Percentiles rank a stretch among this genome's conserved stretches.
These are phyloP conservation scores for Apaloderma vittatum DNA, from an alignment of 2,113 vertebrate species.

Conservation along the genomic window DNA sequence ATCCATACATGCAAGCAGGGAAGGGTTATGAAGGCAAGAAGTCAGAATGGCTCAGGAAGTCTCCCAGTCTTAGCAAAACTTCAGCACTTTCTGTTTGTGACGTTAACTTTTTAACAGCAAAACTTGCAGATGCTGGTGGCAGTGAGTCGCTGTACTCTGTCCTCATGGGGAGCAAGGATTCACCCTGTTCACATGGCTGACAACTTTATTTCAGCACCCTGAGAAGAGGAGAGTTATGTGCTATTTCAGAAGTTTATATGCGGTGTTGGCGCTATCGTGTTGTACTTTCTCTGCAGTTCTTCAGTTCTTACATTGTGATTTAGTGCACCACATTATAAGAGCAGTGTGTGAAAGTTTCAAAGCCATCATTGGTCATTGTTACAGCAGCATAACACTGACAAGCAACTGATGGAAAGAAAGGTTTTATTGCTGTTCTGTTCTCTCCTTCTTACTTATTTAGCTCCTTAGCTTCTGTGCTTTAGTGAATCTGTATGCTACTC, in stretches of 20 bases:
- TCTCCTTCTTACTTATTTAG: constrained; percentile 7
- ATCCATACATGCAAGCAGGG: not conserved
- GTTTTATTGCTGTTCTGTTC: constrained; percentile 30
- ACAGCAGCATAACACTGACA: constrained; percentile 44
- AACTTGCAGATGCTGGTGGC: not conserved
- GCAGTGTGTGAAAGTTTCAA: constrained; percentile 38
- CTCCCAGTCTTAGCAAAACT: not conserved
- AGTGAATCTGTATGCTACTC: not conserved
- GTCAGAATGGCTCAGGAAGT: not conserved
- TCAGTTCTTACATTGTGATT: constrained; percentile 23
- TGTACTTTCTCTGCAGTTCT: not conserved
- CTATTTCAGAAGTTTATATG: not conserved
- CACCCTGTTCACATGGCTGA: not conserved
- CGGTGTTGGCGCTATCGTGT: fast-evolving
- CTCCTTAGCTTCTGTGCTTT: not conserved
- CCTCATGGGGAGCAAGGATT: not conserved
- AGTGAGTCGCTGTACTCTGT: not conserved
- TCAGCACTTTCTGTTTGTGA: not conserved
- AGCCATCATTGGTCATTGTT: constrained; percentile 59
- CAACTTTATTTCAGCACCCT: not conserved
- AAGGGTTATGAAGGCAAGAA: not conserved
- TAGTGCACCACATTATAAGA: not conserved
- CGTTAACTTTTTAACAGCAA: not conserved
- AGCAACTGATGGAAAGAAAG: constrained; percentile 55
- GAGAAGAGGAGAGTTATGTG: not conserved